Evolutionary conservation across 1,140 invertebrate genomes (phyloP), one percentile per base, ranked within the genome.

Genomic region (Brachionus sp.): DNA sequence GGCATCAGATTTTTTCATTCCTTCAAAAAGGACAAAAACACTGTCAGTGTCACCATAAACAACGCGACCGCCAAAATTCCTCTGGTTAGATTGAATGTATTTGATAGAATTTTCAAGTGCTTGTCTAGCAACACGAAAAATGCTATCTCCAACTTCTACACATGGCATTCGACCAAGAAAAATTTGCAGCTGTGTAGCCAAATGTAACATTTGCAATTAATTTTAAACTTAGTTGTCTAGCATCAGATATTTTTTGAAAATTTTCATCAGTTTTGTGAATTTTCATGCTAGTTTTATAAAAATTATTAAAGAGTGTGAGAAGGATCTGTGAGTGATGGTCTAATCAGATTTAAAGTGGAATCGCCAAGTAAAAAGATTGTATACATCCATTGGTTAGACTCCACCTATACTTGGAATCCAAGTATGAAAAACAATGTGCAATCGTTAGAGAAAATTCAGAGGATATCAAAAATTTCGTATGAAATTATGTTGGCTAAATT

Each of bases 191-290:
- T 0, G 97, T 98, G 87, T 99, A 99, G 0, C 97, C 97, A 88
- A 98, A 99, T 1, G 97, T 99, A 0, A 98, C 96, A 90, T 99
- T 99, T 0, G 97, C 96, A 87, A 99, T 98, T 50, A 99, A 89
- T 89, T 99, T 99, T 5, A 99, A 89, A 9, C 95, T 96, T 35
- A 98, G 89, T 87, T 99, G 97, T 75, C 96, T 90, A 0, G 95
- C 95, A 90, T 99, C 94, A 78, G 99, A 90, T 37, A 66, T 82
- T 64, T 80, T 80, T 46, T 75, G 70, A 7, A 70, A 12, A 68
- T 50, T 66, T 23, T 53, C 50, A 23, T 53, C 50, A 53, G 13
- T 4, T 53, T 53, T 53, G 50, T 57, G 16, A 85, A 92, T 90
- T 57, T 88, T 88, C 88, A 89, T 89, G n/a, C 86, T 85, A 16